Base-by-base conservation (phyloP, 2,113 vertebrate species). In the Datnioides undecimradiatus region DNA sequence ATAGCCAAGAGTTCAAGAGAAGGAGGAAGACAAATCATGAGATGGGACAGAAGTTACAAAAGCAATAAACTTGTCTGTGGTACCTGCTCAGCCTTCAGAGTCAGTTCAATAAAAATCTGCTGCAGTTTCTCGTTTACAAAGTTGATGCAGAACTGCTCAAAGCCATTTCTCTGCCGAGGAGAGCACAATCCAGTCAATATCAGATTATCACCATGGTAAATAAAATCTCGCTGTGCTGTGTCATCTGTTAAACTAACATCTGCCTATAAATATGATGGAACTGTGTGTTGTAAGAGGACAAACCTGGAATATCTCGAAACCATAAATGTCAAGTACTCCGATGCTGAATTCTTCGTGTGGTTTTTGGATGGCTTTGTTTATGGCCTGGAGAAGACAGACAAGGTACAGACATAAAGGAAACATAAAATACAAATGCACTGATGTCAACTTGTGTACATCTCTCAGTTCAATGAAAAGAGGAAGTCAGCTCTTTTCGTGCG, bases 111-210 rank as follows among this genome's bases (percentile, higher is more conserved):
- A 71, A 99, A 99, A 90, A 99, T 99, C 90, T 99, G 98, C 73
- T 99, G 98, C 36, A 99, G 94, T 80, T 99, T 99, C 90, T 99
- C 98, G 0, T 99, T 99, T 80, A 99, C 98, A 73, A 99, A 99
- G 90, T 99, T 99, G 83, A 99, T 99, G 76, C 98, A 99, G 95
- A 99, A 99, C 84, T 99, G 98, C 87, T 99, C 98, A 63, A 99
- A 99, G 51, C 98, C 98, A 0, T 99, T 99, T 95, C 87, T 98
- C 98, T 99, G 92, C 9, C 69, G 51, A 6, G 43, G 1, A 21
- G 36, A 82, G 57, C 7, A 19, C 21, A 54, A 48, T 60, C 48
- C 14, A 33, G 46, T 60, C 12, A 40, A 25, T 36, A 9, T 77
- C 40, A 49, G 13, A 63, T 55, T 1, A 76, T 65, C 9, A 19